A percentile compares a stretch with the other conserved stretches of the same genome.
These are phyloP conservation scores for Syngnathoides biaculeatus DNA, from an alignment of 2,113 vertebrate genomes.

Conservation along the genomic window DNA sequence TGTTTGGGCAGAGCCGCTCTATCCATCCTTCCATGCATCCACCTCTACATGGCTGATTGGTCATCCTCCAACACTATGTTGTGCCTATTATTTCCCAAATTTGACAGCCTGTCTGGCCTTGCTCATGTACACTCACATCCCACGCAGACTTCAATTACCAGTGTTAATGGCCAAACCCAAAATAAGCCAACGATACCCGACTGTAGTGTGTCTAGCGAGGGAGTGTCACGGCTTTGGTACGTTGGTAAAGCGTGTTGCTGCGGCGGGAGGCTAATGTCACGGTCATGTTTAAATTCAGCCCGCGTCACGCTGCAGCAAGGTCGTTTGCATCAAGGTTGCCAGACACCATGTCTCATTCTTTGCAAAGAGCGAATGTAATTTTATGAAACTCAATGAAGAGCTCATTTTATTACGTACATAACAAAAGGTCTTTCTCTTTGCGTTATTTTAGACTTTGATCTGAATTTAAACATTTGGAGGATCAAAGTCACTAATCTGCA, in stretches of 20 bases:
- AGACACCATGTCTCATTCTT: constrained; percentile 6
- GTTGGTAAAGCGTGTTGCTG: constrained; percentile 16
- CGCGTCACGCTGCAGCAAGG: background rate
- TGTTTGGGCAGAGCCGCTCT: background rate
- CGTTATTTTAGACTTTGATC: no score
- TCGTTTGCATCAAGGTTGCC: constrained; percentile 17
- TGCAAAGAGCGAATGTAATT: background rate
- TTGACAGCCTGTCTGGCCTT: constrained; percentile 19
- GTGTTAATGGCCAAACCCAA: constrained; percentile 20
- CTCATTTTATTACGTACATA: background rate
- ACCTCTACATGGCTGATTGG: constrained; percentile 16
- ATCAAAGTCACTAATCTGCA: background rate
- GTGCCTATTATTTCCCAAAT: constrained; percentile 46
- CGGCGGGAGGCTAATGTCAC: constrained; percentile 22
- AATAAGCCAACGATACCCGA: background rate
- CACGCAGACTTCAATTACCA: background rate
- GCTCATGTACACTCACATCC: constrained; percentile 5
- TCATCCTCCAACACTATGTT: constrained; percentile 16
- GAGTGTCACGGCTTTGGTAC: constrained; percentile 13
- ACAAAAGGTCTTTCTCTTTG: background rate
- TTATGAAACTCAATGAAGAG: background rate
- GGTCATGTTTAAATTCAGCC: constrained; percentile 21
- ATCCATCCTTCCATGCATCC: constrained; percentile 7
- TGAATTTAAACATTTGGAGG: no score
- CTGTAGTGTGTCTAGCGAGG: background rate